Base-by-base conservation (phyloP, 1,140 invertebrate genomes). In the Harpegnathos saltator region DNA sequence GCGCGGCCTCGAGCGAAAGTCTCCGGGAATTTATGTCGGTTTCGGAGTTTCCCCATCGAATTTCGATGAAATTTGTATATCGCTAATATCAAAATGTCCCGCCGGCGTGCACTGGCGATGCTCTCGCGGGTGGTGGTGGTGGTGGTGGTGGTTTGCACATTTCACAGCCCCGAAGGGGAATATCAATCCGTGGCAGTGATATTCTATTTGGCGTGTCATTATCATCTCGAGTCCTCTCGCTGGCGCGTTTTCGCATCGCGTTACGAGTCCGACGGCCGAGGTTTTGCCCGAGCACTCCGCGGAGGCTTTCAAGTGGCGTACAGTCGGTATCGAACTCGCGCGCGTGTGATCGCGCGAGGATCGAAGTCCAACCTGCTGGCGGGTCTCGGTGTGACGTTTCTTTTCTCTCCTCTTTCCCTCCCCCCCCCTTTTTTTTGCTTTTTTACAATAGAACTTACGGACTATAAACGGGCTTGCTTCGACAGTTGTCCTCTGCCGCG, bases 311-410 rank as follows among this genome's bases (percentile, higher is more conserved):
- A 33, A 58, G n/a, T 71, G 52, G 65, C 75, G 52, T 69, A 69
- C 33, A 48, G 75, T 29, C 38, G 50, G 75, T 71, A 58, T 80
- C 75, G 65, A 59, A 22, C 22, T 80, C 65, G 59, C 65, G 33
- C 69, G 33, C 33, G 33, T 7, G 33, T 75, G 14, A 78, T 48
- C 61, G 80, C 48, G 65, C 72, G 48, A 85, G 81, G 68, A 78
- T 72, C 62, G 68, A 84, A 59, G 62, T 82, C 81, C 77, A 71
- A 80, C 17, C 58, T 58, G n/a, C 61, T n/a, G 54, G 65, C 65
- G 65, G 65, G 59, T 80, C n/a, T n/a, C 65, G 22, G 38, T 80
- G 33, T 71, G 69, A 68, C 44, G 12, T 80, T 80, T 38, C 15
- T 3, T 22, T 24, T 50, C 59, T 68, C 24, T 38, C 15, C 52